Base-by-base conservation (phyloP, 2,888 invertebrate species). In the Eupithecia exiguata region DNA sequence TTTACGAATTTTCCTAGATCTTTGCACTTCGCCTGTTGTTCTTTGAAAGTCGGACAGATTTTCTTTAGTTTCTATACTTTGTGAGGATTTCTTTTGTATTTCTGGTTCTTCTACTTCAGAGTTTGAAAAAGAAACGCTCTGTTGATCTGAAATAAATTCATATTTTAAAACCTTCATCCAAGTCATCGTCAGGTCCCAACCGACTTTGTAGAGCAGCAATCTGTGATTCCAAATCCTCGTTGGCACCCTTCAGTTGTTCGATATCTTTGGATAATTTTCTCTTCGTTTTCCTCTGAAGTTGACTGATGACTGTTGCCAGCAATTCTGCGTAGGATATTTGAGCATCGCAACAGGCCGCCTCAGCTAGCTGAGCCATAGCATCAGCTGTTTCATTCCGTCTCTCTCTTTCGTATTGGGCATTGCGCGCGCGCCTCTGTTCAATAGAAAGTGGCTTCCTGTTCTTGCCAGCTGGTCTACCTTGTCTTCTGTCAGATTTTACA, bases 401-500 rank as follows among this genome's bases (percentile, higher is more conserved):
- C 78, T 88, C 87, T 46, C 86, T 82, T 72, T 89, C 89, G 62
- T 89, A 90, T 7, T 81, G 84, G 0, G 89, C 87, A 43, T 89
- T 90, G 12, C 89, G 85, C 2, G 88, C 87, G 3, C 88, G 86
- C 1, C 86, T 77, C 70, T 90, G 86, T 46, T 83, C 90, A 63
- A 78, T 70, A 58, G 87, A 84, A 0, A 89, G 80, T 3, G 89
- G 87, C 5, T 79, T 70, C 36, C 90, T 78, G 69, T 87, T 86
- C 58, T 81, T 86, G 9, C 90, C 89, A 1, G 81, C 70, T 0
- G 90, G 89, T 65, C 89, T 80, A 0, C 90, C 90, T 0, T 89
- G 83, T 70, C 81, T 81, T 40, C 84, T 79, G 1, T 68, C 74
- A 1, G 78, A 25, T 43, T 79, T 78, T n/a, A 66, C 67, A 4